Base-by-base conservation (phyloP, 2,888 invertebrate species). In the Clunio marinus region DNA sequence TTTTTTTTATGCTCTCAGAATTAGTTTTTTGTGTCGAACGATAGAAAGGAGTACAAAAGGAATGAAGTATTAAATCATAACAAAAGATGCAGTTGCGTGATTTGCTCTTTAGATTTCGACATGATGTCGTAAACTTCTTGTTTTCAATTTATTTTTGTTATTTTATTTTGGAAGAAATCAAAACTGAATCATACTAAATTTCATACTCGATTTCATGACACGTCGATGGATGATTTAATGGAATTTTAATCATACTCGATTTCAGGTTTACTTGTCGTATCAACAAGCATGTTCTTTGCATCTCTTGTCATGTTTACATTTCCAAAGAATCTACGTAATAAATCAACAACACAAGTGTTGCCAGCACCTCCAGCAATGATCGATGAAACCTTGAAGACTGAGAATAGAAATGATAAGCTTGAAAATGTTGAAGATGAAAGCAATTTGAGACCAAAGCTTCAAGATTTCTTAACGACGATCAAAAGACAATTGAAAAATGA, bases 261-360 rank as follows among this genome's bases (percentile, higher is more conserved):
- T 79, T n/a, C 80, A 88, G 89, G 93, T 58, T 83, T 93, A 76
- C 89, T 93, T 71, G 82, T 95, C 74, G 93, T 95, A 74, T 90
- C 94, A 1, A 85, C 86, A 1, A 83, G 93, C 73, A 85, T 96
- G 75, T 84, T 94, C 77, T 73, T 95, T 69, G 88, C 93, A 69
- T 89, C 94, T 1, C 79, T 89, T 66, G 88, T 92, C 68, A 93
- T 97, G 91, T 93, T 93, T 80, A 90, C 90, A 72, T 96, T 96
- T 78, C 95, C 95, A 70, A 86, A 87, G 71, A 84, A 89, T 76
- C 82, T 95, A 76, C 84, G 84, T 46, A 82, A 83, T 68, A 80
- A 81, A 70, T 77, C 78, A 69, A 71, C 66, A 15, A n/a, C n/a
- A n/a, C 46, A 66, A 66, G 55, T 74, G 2, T 70, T 55, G 25